Evolutionary conservation across 1,140 invertebrate genomes (phyloP), one percentile per base, ranked within the genome.

Genomic region (Conopomorpha cramerella): DNA sequence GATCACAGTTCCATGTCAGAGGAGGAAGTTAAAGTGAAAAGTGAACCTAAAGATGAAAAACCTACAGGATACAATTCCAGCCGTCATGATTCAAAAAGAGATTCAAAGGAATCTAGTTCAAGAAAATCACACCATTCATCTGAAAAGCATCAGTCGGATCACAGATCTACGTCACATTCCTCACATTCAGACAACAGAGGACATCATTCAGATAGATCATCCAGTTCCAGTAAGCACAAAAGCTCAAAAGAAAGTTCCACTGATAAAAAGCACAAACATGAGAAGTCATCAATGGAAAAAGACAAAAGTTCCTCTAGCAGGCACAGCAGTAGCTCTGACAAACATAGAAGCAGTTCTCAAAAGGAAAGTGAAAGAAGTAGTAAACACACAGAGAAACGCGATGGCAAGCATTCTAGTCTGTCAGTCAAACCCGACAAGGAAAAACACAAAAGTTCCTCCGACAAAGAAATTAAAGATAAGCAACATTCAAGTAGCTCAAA

Each of bases 401-500:
- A 63, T 23, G 38, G 52, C 8, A 46, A 59, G 51, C 53, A 55
- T 38, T 47, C 39, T 6, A 49, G 37, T 38, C 36, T 46, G 19
- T 38, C 36, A 8, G 34, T 51, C 4, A 66, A 51, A 45, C 43
- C 45, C 36, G 57, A 67, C 8, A 70, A 60, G 49, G 59, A 56
- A 16, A 67, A 57, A 48, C 36, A 53, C 29, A 67, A 62, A 47
- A 62, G 47, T 38, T 55, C 57, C 28, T 55, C 53, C 34, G 54
- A 65, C 31, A 62, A 59, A 41, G 26, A 77, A 71, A 38, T 58
- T 58, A 51, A 64, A 42, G 51, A 63, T 55, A 49, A 68, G 26
- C 16, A 23, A 48, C 30, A 55, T 61, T 36, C 60, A 50, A 58
- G 39, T 55, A 57, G 57, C 41, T 60, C 55, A 50, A 68, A 67